These are phyloP conservation scores for Lordiphosa clarofinis DNA, from an alignment of 1,140 invertebrate species.

Conservation along the genomic window DNA sequence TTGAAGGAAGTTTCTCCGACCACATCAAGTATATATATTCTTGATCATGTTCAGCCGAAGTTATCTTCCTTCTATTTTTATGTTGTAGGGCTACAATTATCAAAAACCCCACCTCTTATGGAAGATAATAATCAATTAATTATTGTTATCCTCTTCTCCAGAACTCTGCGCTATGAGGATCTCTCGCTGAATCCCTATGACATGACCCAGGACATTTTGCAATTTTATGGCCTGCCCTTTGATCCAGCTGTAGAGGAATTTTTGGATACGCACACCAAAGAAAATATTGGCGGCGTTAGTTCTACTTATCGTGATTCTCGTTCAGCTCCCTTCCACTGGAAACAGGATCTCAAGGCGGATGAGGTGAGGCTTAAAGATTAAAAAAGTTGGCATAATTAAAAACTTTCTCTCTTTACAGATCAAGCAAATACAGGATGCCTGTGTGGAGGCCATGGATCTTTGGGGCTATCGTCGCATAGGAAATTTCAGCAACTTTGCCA, in stretches of 20 bases:
- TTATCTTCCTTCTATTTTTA: too few relatives aligned
- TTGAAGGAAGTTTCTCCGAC: too few relatives aligned
- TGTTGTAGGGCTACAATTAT: background rate
- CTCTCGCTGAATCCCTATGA: conserved; percentile 87
- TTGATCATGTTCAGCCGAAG: too few relatives aligned
- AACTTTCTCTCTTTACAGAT: conserved; percentile 40
- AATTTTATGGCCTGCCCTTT: conserved; percentile 88
- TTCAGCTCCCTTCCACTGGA: conserved; percentile 91
- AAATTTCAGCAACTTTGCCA: conserved; percentile 78
- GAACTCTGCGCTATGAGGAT: conserved; percentile 91
- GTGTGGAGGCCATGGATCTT: conserved; percentile 87
- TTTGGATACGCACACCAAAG: conserved; percentile 89
- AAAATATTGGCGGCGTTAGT: conserved; percentile 88
- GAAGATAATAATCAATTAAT: too few relatives aligned
- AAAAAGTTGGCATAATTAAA: background rate
- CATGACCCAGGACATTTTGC: conserved; percentile 85
- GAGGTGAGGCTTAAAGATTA: conserved; percentile 80
- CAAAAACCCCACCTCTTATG: too few relatives aligned
- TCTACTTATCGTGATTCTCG: conserved; percentile 91
- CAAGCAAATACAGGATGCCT: conserved; percentile 83
- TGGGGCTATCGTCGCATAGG: conserved; percentile 87
- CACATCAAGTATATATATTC: too few relatives aligned
- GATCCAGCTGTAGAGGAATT: conserved; percentile 86
- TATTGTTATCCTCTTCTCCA: conserved; percentile 75
- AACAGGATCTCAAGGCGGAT: conserved; percentile 85